Percentiles rank a stretch among this genome's conserved stretches.
These are phyloP conservation scores for Rhinatrema bivittatum DNA, from an alignment of 2,797 vertebrate genomes.

Conservation along the genomic window DNA sequence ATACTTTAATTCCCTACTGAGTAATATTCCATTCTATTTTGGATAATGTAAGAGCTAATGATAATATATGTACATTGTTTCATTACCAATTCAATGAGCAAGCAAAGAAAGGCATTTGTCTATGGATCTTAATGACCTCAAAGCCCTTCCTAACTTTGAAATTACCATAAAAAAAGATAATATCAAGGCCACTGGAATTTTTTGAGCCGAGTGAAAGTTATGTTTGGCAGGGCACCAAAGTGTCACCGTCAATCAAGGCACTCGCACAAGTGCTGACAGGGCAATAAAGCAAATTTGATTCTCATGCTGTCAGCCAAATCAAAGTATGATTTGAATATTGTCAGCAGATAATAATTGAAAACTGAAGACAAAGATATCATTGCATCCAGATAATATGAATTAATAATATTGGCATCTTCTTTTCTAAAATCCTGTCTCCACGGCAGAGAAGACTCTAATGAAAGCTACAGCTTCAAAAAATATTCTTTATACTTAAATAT, in stretches of 20 bases:
- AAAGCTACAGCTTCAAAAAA: background rate
- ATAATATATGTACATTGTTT: slow-evolving; percentile 3
- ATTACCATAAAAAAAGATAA: slow-evolving; percentile 9
- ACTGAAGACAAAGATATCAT: background rate
- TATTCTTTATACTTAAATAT: background rate
- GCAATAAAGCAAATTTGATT: background rate
- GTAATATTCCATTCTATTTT: slow-evolving; percentile 3
- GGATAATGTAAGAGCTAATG: slow-evolving; percentile 18
- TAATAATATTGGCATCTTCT: background rate
- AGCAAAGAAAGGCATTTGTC: background rate
- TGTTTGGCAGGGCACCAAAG: background rate
- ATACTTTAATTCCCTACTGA: slow-evolving; percentile 12
- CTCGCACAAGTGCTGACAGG: background rate
- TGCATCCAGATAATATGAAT: too few species aligned
- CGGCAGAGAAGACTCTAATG: background rate
- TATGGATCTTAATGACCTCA: slow-evolving; percentile 2
- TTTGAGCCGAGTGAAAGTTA: slow-evolving; percentile 2
- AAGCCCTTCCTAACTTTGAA: slow-evolving; percentile 26
- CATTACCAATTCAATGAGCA: slow-evolving; percentile 12
- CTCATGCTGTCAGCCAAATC: background rate
- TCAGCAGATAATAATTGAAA: background rate
- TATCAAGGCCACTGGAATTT: background rate
- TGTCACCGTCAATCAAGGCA: slow-evolving; percentile 6
- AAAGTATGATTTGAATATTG: background rate
- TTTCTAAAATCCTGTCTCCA: background rate